These are phyloP conservation scores for Tetraodon nigroviridis DNA, from an alignment of 2,113 vertebrate genomes.

Conservation along the genomic window DNA sequence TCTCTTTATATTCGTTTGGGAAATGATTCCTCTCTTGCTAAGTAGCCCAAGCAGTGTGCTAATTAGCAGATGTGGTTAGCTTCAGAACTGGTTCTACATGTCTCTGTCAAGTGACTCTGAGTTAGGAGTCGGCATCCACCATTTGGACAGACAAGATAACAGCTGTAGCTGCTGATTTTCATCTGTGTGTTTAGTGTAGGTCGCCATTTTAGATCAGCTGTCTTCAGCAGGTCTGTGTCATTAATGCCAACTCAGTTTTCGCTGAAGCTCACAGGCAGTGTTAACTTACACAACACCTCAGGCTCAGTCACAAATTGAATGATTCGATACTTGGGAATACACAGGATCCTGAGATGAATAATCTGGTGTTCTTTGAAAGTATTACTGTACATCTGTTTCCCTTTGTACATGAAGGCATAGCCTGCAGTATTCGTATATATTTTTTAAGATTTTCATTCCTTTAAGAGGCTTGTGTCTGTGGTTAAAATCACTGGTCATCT, in stretches of 20 bases:
- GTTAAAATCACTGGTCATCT: not conserved
- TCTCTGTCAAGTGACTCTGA: not conserved
- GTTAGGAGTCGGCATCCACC: constrained; percentile 1
- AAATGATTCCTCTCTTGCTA: not conserved
- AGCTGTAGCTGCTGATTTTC: not conserved
- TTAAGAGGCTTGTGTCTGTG: constrained; percentile 1
- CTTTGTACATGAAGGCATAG: no score
- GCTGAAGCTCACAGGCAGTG: not conserved
- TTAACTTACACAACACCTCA: not conserved
- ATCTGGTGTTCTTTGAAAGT: not conserved
- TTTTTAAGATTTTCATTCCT: not conserved
- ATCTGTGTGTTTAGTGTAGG: not conserved
- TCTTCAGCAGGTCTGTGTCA: constrained; percentile 8
- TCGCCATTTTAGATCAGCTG: constrained; percentile 28
- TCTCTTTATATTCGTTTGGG: no score
- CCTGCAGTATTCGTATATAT: not conserved
- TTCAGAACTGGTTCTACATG: constrained; percentile 5
- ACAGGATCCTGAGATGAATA: not conserved
- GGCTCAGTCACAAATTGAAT: not conserved
- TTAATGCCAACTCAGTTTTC: constrained; percentile 4
- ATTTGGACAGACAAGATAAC: constrained; percentile 3
- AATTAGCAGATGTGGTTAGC: constrained; percentile 26
- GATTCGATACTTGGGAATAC: constrained; percentile 26
- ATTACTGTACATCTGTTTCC: no score
- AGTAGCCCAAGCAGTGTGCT: constrained; percentile 16